Evolutionary conservation across 2,797 vertebrate species (phyloP), one percentile per base, ranked within the genome.

Genomic region (Megaceryle alcyon): DNA sequence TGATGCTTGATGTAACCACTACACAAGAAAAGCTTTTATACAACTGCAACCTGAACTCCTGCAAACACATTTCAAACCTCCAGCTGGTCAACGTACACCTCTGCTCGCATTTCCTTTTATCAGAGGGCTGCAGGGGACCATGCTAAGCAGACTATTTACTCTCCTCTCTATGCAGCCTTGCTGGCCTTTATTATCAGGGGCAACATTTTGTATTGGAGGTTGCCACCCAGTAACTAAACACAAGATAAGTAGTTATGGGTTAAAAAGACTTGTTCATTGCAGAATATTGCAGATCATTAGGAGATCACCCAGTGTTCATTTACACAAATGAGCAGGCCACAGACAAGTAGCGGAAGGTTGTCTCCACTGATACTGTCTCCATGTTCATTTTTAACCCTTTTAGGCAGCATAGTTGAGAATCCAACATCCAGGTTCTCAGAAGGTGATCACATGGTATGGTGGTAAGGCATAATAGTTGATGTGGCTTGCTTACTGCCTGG

Each of bases 31-130:
- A 87, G 73, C 95, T 96, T 92, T 96, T 53, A 75, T 51, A 26
- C 60, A 82, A 35, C 60, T 92, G 97, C 93, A 96, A 97, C 86
- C 75, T 75, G 93, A 97, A 89, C 93, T 96, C 86, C 72, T 69
- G 84, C 61, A 94, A 95, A 91, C 91, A 92, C 37, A 81, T 64
- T 91, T 82, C n/a, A 41, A 79, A 85, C 69, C 68, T 94, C 91
- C 83, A 93, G 82, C 89, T 88, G 88, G 95, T 88, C 92, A 95
- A 95, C 94, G 94, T 86, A 88, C 93, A 91, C 66, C 80, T 87
- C 92, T 78, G 86, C 94, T 95, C 84, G n/a, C 51, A 9, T 94
- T 95, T 88, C 90, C 56, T 73, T 95, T 83, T 61, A 69, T 91
- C 77, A 81, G 46, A 86, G 63, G 51, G 64, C 81, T 91, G 75